These are phyloP conservation scores for Drosophila murphyi DNA, from an alignment of 1,140 invertebrate genomes.

Conservation along the genomic window DNA sequence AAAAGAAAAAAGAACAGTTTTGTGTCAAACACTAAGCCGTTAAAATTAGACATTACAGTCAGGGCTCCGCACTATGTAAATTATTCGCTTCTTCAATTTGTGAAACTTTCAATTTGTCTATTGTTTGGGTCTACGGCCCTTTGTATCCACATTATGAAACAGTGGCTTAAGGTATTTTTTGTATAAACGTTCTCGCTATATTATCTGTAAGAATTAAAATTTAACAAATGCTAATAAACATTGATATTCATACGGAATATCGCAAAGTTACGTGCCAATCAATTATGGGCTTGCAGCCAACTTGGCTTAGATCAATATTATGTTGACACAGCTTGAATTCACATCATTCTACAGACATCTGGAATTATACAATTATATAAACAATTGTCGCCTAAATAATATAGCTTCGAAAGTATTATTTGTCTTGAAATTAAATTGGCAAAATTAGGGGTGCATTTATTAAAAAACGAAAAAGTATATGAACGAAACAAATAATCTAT, in stretches of 20 bases:
- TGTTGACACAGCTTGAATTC: background rate
- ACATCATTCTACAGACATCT: background rate
- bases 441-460: background rate
- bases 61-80: conserved; percentile 59
- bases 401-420: background rate
- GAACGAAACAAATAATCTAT: no score
- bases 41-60: conserved; percentile 29
- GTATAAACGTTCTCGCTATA: conserved; percentile 67
- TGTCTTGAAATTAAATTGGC: no score
- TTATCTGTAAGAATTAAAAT: conserved; percentile 52
- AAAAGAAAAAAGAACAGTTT: conserved; percentile 26
- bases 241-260: conserved; percentile 55
- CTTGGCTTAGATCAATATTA: background rate
- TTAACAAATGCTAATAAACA: conserved; percentile 69
- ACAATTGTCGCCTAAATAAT: background rate
- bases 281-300: conserved; percentile 1
- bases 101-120: conserved; percentile 38
- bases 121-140: conserved; percentile 5
- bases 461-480: no score
- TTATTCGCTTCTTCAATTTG: conserved; percentile 69
- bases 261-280: conserved; percentile 1
- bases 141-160: conserved; percentile 33
- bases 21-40: conserved; percentile 70
- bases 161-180: conserved; percentile 56
- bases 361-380: background rate